Percentiles rank a stretch among this genome's conserved stretches.
These are phyloP conservation scores for Eretmochelys imbricata DNA, from an alignment of 2,113 vertebrate species.

Conservation along the genomic window DNA sequence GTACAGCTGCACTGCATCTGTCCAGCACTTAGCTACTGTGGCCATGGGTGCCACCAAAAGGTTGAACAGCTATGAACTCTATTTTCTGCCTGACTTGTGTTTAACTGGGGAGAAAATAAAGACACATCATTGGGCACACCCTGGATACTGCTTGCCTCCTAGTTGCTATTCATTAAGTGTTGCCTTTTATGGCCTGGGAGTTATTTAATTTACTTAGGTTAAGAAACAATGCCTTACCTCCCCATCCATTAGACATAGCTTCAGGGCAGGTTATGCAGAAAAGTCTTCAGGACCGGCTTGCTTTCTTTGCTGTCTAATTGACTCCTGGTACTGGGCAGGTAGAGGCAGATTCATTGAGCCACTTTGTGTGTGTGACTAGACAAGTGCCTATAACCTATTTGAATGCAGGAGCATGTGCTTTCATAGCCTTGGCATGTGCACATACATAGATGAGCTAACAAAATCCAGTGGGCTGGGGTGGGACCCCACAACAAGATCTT, in stretches of 20 bases:
- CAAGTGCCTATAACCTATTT: conserved; percentile 28
- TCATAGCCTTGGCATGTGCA: neutral
- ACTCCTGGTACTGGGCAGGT: conserved; percentile 59
- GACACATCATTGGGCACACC: neutral
- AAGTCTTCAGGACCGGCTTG: conserved; percentile 33
- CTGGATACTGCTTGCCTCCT: neutral
- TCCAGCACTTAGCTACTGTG: neutral
- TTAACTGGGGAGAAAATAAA: neutral
- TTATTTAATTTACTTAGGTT: conserved; percentile 33
- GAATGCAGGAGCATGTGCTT: neutral
- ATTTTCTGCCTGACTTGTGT: neutral
- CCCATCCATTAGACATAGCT: conserved; percentile 14
- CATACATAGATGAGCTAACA: neutral
- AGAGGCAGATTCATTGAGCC: conserved; percentile 45
- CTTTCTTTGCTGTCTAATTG: conserved; percentile 59
- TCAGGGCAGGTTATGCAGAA: conserved; percentile 35
- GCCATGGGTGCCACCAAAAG: too few relatives aligned
- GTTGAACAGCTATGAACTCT: neutral
- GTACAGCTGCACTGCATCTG: neutral
- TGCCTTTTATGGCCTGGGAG: conserved; percentile 17
- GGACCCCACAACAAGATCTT: neutral
- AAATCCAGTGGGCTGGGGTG: neutral
- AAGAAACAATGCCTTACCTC: neutral
- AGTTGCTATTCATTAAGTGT: neutral
- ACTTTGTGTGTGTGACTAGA: conserved; percentile 30